A percentile compares a stretch with the other conserved stretches of the same genome.
phyloP scores from a whole-genome alignment of 2,113 vertebrate species.

The Lagenorhynchus albirostris region DNA sequence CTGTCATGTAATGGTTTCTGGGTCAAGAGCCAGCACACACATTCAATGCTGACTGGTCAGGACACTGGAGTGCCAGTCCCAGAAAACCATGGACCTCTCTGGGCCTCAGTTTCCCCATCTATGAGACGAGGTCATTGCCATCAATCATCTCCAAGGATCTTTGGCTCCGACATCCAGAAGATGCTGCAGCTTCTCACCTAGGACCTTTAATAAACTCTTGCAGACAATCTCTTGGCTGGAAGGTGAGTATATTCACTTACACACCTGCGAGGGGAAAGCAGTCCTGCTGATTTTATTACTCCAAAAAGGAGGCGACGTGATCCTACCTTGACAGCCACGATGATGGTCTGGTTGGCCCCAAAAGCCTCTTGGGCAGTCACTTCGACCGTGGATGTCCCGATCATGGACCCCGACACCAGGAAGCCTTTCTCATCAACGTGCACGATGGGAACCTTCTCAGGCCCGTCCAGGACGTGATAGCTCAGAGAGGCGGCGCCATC shows the following conservation, averaged over 20 bases:
- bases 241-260: not conserved
- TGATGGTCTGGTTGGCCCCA: constrained; percentile 84
- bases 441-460: constrained; percentile 85
- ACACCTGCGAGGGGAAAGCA: not conserved
- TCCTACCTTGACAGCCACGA: constrained; percentile 82
- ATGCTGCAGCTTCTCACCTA: not conserved
- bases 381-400: constrained; percentile 88
- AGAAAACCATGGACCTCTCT: not conserved
- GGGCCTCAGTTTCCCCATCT: not conserved
- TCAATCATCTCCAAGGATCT: not conserved
- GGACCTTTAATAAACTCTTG: not conserved
- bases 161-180: not conserved
- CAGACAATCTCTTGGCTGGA: not conserved
- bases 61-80: not conserved
- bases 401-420: constrained; percentile 86
- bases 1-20: not conserved
- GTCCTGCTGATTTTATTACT: not conserved
- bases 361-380: constrained; percentile 90
- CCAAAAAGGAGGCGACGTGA: rapidly evolving
- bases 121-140: not conserved
- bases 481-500: constrained; percentile 86
- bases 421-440: constrained; percentile 89
- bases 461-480: constrained; percentile 88
- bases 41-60: rapidly evolving
- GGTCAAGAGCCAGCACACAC: rapidly evolving